A percentile compares a stretch with the other conserved stretches of the same genome.
Evolutionary conservation across 2,113 vertebrate genomes (phyloP).

Genomic region (Ciconia stormi): DNA sequence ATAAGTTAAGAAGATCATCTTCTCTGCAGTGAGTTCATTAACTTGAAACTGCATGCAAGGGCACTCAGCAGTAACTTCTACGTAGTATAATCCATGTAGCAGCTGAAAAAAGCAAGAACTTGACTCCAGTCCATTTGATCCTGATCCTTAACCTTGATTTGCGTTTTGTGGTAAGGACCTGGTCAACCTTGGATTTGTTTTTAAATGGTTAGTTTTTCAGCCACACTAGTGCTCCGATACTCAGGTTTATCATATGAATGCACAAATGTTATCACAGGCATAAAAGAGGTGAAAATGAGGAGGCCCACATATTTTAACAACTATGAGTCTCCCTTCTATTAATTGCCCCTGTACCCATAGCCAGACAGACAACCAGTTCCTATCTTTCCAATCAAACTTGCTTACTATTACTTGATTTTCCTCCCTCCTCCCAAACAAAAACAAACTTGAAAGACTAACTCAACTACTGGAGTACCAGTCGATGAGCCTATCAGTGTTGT

Average conservation of each 20-base stretch:
- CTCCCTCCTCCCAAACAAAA: not conserved
- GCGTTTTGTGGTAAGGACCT: not conserved
- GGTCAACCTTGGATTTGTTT: not conserved
- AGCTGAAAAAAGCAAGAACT: not conserved
- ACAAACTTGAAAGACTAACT: not conserved
- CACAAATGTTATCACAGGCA: not conserved
- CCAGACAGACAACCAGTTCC: not conserved
- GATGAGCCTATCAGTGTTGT: not conserved
- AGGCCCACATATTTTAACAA: not conserved
- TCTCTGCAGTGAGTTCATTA: not conserved
- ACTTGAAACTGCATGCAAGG: not conserved
- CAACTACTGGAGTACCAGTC: not conserved
- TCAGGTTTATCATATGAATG: not conserved
- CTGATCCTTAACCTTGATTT: not conserved
- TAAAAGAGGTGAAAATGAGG: not conserved
- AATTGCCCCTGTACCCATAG: not conserved
- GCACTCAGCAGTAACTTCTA: not conserved
- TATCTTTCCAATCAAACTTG: not conserved
- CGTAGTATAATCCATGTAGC: not conserved
- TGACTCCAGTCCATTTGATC: not conserved
- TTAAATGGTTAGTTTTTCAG: not conserved
- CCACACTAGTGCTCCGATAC: not conserved
- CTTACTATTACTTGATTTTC: not conserved
- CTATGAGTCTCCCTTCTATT: not conserved
- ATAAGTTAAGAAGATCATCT: not conserved